These are phyloP conservation scores for Machaerirhynchus nigripectus DNA, from an alignment of 2,113 vertebrate genomes.

Conservation along the genomic window DNA sequence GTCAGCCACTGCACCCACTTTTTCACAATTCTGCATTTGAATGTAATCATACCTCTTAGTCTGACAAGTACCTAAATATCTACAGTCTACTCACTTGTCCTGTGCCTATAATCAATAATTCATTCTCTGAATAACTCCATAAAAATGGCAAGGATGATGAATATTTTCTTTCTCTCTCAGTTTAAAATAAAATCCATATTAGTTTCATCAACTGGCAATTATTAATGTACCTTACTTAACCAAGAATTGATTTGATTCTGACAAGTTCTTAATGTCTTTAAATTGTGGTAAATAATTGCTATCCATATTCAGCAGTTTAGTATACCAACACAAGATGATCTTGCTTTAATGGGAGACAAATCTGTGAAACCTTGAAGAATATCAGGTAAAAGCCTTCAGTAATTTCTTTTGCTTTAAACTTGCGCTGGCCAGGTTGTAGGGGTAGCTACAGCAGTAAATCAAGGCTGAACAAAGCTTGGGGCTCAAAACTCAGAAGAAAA, in stretches of 20 bases:
- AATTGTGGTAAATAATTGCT: conserved; percentile 56
- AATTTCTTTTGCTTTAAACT: neutral
- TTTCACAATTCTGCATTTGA: neutral
- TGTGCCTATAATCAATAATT: conserved; percentile 56
- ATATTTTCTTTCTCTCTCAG: conserved; percentile 30
- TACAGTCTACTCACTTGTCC: conserved; percentile 11
- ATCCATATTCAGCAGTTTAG: conserved; percentile 17
- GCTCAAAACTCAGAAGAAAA: neutral
- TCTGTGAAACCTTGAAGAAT: conserved; percentile 4
- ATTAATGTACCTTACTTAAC: conserved; percentile 51
- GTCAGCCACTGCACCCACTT: neutral
- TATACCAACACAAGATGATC: conserved; percentile 23
- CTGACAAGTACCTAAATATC: conserved; percentile 39
- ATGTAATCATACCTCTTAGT: conserved; percentile 13
- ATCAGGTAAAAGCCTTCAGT: neutral
- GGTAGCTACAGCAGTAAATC: neutral
- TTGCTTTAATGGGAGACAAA: conserved; percentile 37
- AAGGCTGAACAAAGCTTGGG: neutral
- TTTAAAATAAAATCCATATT: conserved; percentile 69
- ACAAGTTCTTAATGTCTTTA: conserved; percentile 58
- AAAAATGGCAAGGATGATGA: conserved; percentile 46
- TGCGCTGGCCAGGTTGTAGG: neutral
- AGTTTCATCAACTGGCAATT: conserved; percentile 56
- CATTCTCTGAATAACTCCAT: conserved; percentile 53
- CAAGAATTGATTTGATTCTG: conserved; percentile 58